Evolutionary conservation across 1,140 invertebrate genomes (phyloP), one percentile per base, ranked within the genome.

Genomic region (Bradysia coprophila): DNA sequence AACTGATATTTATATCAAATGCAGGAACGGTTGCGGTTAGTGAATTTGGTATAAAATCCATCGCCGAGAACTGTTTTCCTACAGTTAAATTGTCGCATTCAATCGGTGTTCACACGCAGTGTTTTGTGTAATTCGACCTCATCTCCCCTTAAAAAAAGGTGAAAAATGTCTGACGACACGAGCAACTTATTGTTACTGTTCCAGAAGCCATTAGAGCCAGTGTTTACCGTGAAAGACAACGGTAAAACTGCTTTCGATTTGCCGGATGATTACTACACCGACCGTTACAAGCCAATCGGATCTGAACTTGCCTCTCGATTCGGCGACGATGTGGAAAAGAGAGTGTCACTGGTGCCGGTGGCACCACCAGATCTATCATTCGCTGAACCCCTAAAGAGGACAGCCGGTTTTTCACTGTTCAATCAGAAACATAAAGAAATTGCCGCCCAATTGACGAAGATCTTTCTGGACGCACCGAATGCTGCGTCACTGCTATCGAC

Each of bases 201-300:
- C 47, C 72, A 76, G 48, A 65, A 72, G 22, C 74, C 74, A 0
- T 48, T 66, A 23, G 75, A 77, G 51, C 73, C 74, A 2, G 61
- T 72, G 6, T 77, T 77, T 49, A 69, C 75, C 15, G 65, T 69
- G 1, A 73, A 75, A 43, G 73, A 73, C 31, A 54, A 71, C 13
- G 56, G 71, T 24, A 67, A 65, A 38, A 57, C 66, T 2, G 62
- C 64, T 1, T 75, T 80, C 48, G 66, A 75, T 43, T 58, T 80
- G 16, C 76, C 76, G 2, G 45, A 66, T 18, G 58, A 57, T 19
- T 67, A 59, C 43, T 56, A 51, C 3, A 51, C 49, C 39, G 55
- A 53, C 45, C 47, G 51, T 23, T 55, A 60, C 50, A 42, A 42
- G 19, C n/a, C n/a, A n/a, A n/a, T n/a, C n/a, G n/a, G n/a, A n/a